Percentiles rank a stretch among this genome's conserved stretches.
Evolutionary conservation across 1,140 invertebrate species (phyloP).

Genomic region (Drosophila sp.): DNA sequence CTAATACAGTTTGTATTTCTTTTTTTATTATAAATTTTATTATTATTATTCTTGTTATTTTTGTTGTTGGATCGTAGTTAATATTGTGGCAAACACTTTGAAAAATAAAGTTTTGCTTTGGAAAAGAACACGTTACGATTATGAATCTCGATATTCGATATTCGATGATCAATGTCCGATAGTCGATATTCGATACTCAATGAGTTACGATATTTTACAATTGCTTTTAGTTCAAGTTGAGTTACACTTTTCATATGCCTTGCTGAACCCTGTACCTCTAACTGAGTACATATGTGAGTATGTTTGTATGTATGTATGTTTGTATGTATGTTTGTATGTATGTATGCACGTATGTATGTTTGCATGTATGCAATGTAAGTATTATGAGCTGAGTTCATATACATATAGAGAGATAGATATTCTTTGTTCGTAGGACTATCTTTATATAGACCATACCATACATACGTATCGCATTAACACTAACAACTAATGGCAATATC

Average conservation of each 20-base stretch:
- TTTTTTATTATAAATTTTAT: constrained; percentile 18
- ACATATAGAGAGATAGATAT: constrained; percentile 24
- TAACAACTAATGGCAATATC: constrained; percentile 81
- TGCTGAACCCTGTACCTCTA: constrained; percentile 17
- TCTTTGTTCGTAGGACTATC: background rate
- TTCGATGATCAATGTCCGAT: constrained; percentile 9
- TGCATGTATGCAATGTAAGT: constrained; percentile 6
- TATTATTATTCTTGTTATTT: background rate
- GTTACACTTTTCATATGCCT: constrained; percentile 30
- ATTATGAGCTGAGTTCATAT: constrained; percentile 32
- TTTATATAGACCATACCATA: constrained; percentile 21
- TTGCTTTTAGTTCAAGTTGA: constrained; percentile 73
- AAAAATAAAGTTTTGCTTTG: constrained; percentile 77
- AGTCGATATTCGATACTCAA: constrained; percentile 20
- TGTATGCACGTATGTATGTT: constrained; percentile 11
- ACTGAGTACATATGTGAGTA: constrained; percentile 14
- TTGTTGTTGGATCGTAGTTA: constrained; percentile 21
- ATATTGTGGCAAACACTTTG: constrained; percentile 73
- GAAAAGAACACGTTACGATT: constrained; percentile 36
- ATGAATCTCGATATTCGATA: constrained; percentile 24
- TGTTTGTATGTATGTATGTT: constrained; percentile 17
- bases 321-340: constrained; percentile 16
- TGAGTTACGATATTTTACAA: constrained; percentile 75
- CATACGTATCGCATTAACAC: constrained; percentile 65
- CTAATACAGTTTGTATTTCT: constrained; percentile 56